Percentiles rank a stretch among this genome's conserved stretches.
Conservation (phyloP, 1,140 invertebrate species). For the Tribolium castaneum region DNA sequence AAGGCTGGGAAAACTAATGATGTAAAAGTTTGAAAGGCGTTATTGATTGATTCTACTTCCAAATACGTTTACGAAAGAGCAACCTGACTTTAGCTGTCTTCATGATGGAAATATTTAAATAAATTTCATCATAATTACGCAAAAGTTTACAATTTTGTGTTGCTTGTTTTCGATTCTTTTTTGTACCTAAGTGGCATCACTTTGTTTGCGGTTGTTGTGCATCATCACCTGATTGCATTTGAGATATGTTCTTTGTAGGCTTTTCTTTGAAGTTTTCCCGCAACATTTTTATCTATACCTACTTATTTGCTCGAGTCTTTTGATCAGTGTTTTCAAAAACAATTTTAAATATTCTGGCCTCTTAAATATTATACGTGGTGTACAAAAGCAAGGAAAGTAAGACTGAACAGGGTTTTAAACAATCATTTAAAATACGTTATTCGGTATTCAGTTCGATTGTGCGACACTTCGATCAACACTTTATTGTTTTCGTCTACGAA, state of each 20-base stretch:
- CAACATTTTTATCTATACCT: constrained; percentile 20
- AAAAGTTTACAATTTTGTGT: neutral
- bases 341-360: constrained; percentile 19
- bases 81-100: too few species aligned
- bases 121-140: too few species aligned
- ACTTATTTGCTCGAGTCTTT: constrained; percentile 10
- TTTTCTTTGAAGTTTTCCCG: neutral
- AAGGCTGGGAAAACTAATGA: too few species aligned
- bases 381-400: neutral
- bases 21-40: too few species aligned
- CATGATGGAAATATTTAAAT: too few species aligned
- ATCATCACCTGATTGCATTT: constrained; percentile 27
- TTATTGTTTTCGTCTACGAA: neutral
- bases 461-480: neutral
- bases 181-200: neutral
- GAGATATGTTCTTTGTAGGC: constrained; percentile 25
- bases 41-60: too few species aligned
- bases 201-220: constrained; percentile 19
- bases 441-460: constrained; percentile 1
- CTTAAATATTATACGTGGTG: neutral
- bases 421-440: neutral
- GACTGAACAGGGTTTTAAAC: neutral
- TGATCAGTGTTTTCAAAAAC: constrained; percentile 14
- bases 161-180: neutral
- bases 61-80: too few species aligned